Base-by-base conservation (phyloP, 2,113 vertebrate genomes). In the Collichthys lucidus region DNA sequence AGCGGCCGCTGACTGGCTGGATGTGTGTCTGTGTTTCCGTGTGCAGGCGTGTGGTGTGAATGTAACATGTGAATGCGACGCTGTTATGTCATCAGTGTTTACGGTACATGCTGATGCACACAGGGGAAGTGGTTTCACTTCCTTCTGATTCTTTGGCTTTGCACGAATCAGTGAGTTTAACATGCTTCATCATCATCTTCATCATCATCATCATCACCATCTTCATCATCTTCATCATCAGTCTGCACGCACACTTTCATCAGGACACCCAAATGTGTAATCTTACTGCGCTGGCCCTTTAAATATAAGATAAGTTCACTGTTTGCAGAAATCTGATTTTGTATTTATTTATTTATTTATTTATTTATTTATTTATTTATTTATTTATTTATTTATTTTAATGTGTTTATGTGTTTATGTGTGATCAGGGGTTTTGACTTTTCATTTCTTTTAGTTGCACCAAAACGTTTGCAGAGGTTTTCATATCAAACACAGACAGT, bases 51-150 rank as follows among this genome's bases (percentile, higher is more conserved):
- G 44, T 11, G 26, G 55, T 11, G 72, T 76, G 46, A 60, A 60
- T 1, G 22, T 1, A 59, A 47, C 71, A 74, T 57, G 72, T 80
- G 83, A 69, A 35, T 20, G 77, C n/a, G 11, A 5, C 9, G 17
- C 55, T 63, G 83, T 72, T 80, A 72, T 44, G 77, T 80, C 83
- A 72, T 3, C 55, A 0, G 53, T 61, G 61, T 53, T 72, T 50
- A 53, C 7, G 0, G 52, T 3, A 46, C 77, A 50, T 11, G 53
- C 9, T 11, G 53, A 4, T 60, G 70, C 60, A 40, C 17, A 52
- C 29, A 11, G 52, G 24, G 69, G 64, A 74, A 68, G 73, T 62
- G 70, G 70, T 35, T 88, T 73, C 0, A 47, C 50, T 84, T 84
- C 81, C 74, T 79, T 20, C 24, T 64, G 20, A 2, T 75, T 55